A percentile compares a stretch with the other conserved stretches of the same genome.
phyloP scores from a whole-genome alignment of 2,113 vertebrate species.

The Zosterops lateralis region DNA sequence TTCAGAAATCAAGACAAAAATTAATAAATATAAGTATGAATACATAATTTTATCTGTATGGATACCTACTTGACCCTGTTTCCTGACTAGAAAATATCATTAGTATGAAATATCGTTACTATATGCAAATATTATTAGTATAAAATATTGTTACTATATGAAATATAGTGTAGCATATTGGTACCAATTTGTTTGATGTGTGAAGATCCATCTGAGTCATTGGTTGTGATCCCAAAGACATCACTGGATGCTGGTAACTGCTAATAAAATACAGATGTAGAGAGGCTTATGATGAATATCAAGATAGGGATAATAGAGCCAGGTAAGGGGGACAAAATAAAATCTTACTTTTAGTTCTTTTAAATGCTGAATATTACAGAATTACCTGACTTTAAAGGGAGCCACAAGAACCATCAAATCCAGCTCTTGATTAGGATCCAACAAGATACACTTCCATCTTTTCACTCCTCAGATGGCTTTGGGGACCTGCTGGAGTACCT shows the following conservation, averaged over 20 bases:
- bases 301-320: not conserved
- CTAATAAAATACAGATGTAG: not conserved
- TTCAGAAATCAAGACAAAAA: not conserved
- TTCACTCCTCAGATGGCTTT: not conserved
- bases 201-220: not conserved
- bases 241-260: not conserved
- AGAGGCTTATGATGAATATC: not conserved
- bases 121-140: too few species aligned
- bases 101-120: not conserved
- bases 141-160: too few species aligned
- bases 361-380: not conserved
- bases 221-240: not conserved
- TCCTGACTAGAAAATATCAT: not conserved
- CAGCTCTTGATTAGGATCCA: not conserved
- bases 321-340: not conserved
- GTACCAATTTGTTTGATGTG: not conserved
- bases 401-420: not conserved
- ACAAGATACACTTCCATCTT: not conserved
- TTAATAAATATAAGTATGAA: not conserved
- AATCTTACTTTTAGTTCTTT: not conserved
- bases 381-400: not conserved
- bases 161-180: not conserved
- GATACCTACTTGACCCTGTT: not conserved
- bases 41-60: not conserved
- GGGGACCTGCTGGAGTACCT: not conserved